Evolutionary conservation across 2,888 invertebrate genomes (phyloP), one percentile per base, ranked within the genome.

Genomic region (Phrixothrix hirtus): DNA sequence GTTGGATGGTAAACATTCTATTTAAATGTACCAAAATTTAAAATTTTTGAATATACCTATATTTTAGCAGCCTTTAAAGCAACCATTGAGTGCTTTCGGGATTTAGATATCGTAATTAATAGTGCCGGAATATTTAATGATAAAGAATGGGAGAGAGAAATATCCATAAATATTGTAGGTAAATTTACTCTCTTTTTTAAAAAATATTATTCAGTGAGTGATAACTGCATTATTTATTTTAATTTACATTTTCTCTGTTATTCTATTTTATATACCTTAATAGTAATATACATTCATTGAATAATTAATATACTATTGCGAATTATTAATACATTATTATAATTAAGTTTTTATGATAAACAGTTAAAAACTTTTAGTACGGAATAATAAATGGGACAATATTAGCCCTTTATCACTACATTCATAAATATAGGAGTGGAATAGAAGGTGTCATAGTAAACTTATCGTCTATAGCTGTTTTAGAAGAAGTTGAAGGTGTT

Each of bases 101-200:
- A 75, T 3, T 57, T 80, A 25, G 79, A 80, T 49, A 78, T 81
- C 34, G 74, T 81, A 2, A 71, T 80, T 12, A 88, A 88, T 73
- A 88, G 88, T 70, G 88, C 88, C 6, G 88, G 87, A 3, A 83
- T 86, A 32, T 83, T 85, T 81, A 85, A 87, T 70, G 86, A 87
- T 64, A 75, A 84, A 61, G 83, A 86, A 66, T 87, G 86, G 86
- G 85, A 86, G 67, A 76, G 85, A 6, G 85, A 85, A 72, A 84
- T 86, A 14, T 85, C 58, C 13, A 49, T 65, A 16, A 66, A 66
- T 47, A 46, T 65, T 36, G 67, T 67, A 52, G 55, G 62, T 60
- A n/a, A n/a, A 42, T 13, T 26, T 17, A 13, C 7, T 2, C n/a
- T 1, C 9, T 4, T 7, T 4, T 34, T 1, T 10, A 7, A 17